Evolutionary conservation across 2,797 vertebrate genomes (phyloP), one percentile per base, ranked within the genome.

Genomic region (Merluccius polli): DNA sequence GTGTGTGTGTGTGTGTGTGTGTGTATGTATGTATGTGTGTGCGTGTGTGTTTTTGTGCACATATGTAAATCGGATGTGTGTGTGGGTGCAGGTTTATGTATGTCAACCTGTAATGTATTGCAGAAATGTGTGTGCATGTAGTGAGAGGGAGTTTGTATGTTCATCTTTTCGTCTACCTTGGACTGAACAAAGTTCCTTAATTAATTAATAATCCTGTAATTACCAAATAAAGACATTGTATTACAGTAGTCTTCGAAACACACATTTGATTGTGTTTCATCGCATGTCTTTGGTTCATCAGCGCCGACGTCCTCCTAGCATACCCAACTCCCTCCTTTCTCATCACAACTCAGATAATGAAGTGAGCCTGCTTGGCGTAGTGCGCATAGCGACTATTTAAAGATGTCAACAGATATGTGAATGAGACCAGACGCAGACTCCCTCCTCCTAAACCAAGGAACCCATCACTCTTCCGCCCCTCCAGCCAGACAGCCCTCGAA

Each of bases 351-450:
- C 67, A 69, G 67, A 69, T 8, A 6, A 7, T 5, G 15, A 27
- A 18, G 27, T 69, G 67, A 30, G 67, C 67, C 29, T 12, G 59
- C 59, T 24, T 15, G n/a, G n/a, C 1, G 24, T 67, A 67, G 65
- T 1, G 21, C 21, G 8, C 48, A 52, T 11, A 27, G 52, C 52
- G 8, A 6, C 48, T 21, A 52, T 52, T 52, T n/a, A 52, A 52
- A 63, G 52, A 63, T 11, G 52, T 24, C 52, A 63, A 63, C 52
- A 63, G 52, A 63, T 63, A 63, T 27, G 52, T 63, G 52, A 63
- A 63, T 63, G 52, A 63, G 52, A 63, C 67, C 67, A 69, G 12
- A 67, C 63, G 13, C 63, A 67, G n/a, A 69, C 67, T 69, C 16
- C 27, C 29, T 30, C 67, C 67, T 18, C 67, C 67, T 52, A 7